Evolutionary conservation across 1,140 invertebrate species (phyloP), one percentile per base, ranked within the genome.

Genomic region (Dryas iulia): DNA sequence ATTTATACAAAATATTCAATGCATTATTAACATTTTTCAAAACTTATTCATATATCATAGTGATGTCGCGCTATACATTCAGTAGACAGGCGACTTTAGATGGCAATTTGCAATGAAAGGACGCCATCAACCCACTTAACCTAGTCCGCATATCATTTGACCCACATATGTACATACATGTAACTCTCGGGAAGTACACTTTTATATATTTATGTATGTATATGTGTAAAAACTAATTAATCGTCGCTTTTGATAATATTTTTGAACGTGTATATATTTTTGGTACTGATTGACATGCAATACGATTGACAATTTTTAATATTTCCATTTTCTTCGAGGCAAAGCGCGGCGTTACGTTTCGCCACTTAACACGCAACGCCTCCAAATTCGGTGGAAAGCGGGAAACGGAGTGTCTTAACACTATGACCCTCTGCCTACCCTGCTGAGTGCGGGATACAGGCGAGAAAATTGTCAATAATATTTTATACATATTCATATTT

Each of bases 91-190:
- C 26, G 26, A 52, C 61, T 26, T 56, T 63, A 63, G 21, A 56
- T 52, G 52, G 61, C 61, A 63, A 63, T 63, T 63, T 63, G 61
- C 61, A 56, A 63, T 63, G 61, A 63, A 63, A 63, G 61, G 61
- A 63, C 61, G 61, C 30, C 61, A 63, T 63, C 52, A 63, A 28
- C 26, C 61, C 61, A 63, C 61, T 63, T 63, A 63, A 63, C 61
- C 52, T 28, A 30, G n/a, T 56, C 52, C 61, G 61, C 52, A 63
- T 63, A 63, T 63, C 61, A 54, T 63, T 63, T 63, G 61, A 63
- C 61, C 61, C 39, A 47, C 39, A 35, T 62, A n/a, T n/a, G n/a
- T n/a, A 62, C 60, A 53, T 62, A 62, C 28, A 63, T 63, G 52
- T 63, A 31, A 30, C 52, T 24, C 26, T 24, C 18, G 61, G 61